Base-by-base conservation (phyloP, 2,888 invertebrate species). In the Aethes cnicana region DNA sequence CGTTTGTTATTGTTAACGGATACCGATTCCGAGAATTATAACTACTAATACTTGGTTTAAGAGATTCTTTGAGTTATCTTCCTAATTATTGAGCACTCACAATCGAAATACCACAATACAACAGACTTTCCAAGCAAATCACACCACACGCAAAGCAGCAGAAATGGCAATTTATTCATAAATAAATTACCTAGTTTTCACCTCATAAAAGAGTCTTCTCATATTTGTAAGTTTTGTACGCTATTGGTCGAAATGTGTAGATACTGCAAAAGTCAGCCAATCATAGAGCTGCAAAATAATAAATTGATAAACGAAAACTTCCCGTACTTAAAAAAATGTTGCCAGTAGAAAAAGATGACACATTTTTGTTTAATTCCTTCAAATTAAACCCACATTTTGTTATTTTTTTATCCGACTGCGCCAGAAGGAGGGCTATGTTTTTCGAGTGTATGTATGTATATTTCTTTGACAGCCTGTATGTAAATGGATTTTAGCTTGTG, bases 141-240 rank as follows among this genome's bases (percentile, higher is more conserved):
- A 58, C 63, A 68, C 61, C 63, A 67, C 63, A 71, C 65, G 67
- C 64, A 68, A 63, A 67, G 68, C 58, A 64, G 64, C 61, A 68
- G 63, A 80, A 74, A 76, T 78, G 77, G 72, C 74, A 77, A 80
- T 79, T 74, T 74, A 69, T 72, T 72, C 71, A 64, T 63, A 64
- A n/a, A n/a, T n/a, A n/a, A n/a, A 61, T 61, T 62, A 59, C 61
- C 63, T 59, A 59, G 54, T 62, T 68, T 66, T 57, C 26, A 4
- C 18, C 16, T 18, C 8, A 11, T n/a, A 26, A 12, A 9, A 2
- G 11, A 9, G 18, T 16, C 21, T 8, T 30, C 16, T 12, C 14
- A 8, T 16, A 30, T 23, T 30, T 23, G 12, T 17, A 1, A 12
- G 23, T n/a, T 17, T n/a, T 2, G 5, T 8, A 14, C n/a, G 1